Evolutionary conservation across 2,113 vertebrate genomes (phyloP), one percentile per base, ranked within the genome.

Genomic region (Maccullochella peelii): DNA sequence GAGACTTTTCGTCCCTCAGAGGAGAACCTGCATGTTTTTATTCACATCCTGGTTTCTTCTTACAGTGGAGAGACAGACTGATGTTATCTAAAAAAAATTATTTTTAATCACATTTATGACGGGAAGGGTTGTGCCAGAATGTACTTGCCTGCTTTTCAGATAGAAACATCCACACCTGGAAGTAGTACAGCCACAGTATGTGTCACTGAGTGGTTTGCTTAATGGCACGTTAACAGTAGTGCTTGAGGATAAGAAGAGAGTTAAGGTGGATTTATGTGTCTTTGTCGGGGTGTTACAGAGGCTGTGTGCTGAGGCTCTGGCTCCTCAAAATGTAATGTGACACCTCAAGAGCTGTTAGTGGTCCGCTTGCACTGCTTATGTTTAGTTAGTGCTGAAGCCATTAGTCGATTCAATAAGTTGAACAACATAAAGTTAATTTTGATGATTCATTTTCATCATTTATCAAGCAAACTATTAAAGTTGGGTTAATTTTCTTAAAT

Each of bases 161-260:
- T 15, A 69, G 40, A 78, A 50, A 59, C 79, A 68, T 16, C 18
- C 23, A 14, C 78, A 61, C 33, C 21, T 67, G 57, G 18, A 58
- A 36, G 50, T 7, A 1, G 33, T 20, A 36, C 54, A 38, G 1
- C 2, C 40, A 0, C 55, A 40, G 25, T 14, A n/a, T 23, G 57
- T 63, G 78, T 63, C 36, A 14, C 52, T 33, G 38, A 11, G 75
- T 25, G 55, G 76, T 68, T 69, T 58, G 66, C 54, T 70, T 61
- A 61, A 70, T 61, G 67, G 55, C 55, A 62, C 67, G 1, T 79
- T 15, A 70, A 62, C 21, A 20, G 27, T 11, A 0, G 12, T 10
- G 52, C 25, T 33, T 18, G 38, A 58, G 40, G 23, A 52, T 15
- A 3, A 61, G 9, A 9, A 40, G 65, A 38, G 67, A 27, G 42